These are phyloP conservation scores for Geopemphigus sp. DNA, from an alignment of 1,140 invertebrate species.

Conservation along the genomic window DNA sequence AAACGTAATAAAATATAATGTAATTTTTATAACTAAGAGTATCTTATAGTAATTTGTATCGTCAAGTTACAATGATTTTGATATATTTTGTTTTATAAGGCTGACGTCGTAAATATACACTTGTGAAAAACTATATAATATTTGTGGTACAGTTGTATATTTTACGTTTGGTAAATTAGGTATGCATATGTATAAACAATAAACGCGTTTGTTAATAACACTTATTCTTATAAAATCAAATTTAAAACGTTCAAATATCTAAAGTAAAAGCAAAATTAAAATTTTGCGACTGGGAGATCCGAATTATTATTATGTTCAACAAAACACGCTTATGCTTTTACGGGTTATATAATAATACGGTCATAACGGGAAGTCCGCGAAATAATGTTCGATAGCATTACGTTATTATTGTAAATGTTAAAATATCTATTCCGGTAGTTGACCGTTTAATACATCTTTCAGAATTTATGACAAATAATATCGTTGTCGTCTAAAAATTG, in stretches of 20 bases:
- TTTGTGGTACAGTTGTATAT: no score
- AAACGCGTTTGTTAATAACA: not conserved
- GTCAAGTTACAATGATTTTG: no score
- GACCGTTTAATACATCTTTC: no score
- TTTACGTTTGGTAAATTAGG: not conserved
- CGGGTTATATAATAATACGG: not conserved
- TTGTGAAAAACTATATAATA: no score
- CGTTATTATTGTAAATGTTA: not conserved
- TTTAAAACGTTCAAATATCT: not conserved
- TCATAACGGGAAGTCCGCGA: not conserved
- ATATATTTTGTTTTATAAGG: no score
- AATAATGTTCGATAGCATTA: not conserved
- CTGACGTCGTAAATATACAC: no score
- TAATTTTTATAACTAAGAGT: no score
- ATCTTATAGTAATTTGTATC: no score
- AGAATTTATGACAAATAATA: no score
- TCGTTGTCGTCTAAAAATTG: no score
- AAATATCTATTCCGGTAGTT: no score
- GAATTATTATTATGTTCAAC: not conserved
- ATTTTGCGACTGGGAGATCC: not conserved
- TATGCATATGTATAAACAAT: not conserved
- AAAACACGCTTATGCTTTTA: conserved; percentile 16
- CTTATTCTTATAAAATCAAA: not conserved
- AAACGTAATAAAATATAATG: no score
- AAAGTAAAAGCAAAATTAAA: not conserved